Evolutionary conservation across 1,140 invertebrate genomes (phyloP).

Genomic region (Procambarus virginalis): DNA sequence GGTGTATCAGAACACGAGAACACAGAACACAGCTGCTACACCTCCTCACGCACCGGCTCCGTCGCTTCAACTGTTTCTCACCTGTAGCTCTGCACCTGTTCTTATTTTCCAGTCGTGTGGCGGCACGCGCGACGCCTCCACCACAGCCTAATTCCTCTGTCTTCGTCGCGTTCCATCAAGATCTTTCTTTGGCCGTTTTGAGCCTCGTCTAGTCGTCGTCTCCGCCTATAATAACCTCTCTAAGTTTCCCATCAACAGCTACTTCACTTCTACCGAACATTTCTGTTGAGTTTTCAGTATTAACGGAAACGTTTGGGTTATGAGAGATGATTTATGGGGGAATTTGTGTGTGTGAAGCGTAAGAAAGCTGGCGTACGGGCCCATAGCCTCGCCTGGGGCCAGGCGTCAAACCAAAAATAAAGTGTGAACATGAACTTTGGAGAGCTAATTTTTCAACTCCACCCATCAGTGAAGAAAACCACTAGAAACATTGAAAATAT

Average conservation of each 20-base stretch:
- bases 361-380: background rate
- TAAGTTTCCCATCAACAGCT: too few relatives aligned
- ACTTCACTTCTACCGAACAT: too few relatives aligned
- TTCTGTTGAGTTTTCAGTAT: too few relatives aligned
- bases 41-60: background rate
- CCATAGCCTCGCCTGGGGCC: background rate
- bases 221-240: background rate
- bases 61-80: slow-evolving; percentile 33
- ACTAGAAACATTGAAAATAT: too few relatives aligned
- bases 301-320: background rate
- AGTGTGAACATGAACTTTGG: too few relatives aligned
- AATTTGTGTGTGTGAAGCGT: background rate
- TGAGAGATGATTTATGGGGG: background rate
- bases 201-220: background rate
- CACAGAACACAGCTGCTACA: background rate
- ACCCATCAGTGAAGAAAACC: too few relatives aligned
- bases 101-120: slow-evolving; percentile 51
- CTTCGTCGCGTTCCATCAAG: background rate
- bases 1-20: background rate
- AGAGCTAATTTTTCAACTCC: too few relatives aligned
- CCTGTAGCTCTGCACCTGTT: slow-evolving; percentile 40
- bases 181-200: background rate
- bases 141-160: background rate
- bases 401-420: too few relatives aligned
- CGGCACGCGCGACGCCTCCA: slow-evolving; percentile 20